Evolutionary conservation across 1,140 invertebrate genomes (phyloP), one percentile per base, ranked within the genome.

Genomic region (Drosophila grimshawi): DNA sequence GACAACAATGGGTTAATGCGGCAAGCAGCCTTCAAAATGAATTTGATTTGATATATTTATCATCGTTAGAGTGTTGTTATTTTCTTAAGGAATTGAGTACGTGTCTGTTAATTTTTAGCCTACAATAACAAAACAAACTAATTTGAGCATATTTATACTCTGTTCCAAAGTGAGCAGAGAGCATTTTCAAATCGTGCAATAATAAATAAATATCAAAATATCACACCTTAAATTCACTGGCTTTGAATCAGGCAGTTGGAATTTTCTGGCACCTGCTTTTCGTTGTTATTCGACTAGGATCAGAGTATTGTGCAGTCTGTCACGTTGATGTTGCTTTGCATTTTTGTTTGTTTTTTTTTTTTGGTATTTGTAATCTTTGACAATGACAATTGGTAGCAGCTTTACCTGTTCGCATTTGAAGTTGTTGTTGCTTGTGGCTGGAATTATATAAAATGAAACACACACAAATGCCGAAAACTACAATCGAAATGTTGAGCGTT

Each of bases 1-100:
- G 67, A 63, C 80, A 83, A 83, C 81, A 83, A 80, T 85, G 81
- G 81, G 76, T 76, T 83, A 83, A 83, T 32, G 57, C 65, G 53
- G 80, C 51, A 48, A 27, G 53, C 59, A 83, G 81, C 81, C 76
- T 83, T 80, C 80, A 76, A 76, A 71, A 67, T 46, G 46, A 61
- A 57, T 55, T 2, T 60, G 32, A 49, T 60, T 63, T 46, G 56
- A 37, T 57, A 27, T 43, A 30, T 57, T 48, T 49, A 33, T 39
- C 27, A 45, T 10, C 27, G 7, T 27, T 29, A 46, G 7, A 27
- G 51, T 51, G 66, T 27, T 59, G 41, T 51, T 83, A 30, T 85
- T 83, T 83, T 77, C 48, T 63, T 73, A 56, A 73, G 81, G 81
- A 83, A 83, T 85, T 80, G 80, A 70, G 77, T 85, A 73, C 49